These are phyloP conservation scores for Hirtodrosophila cameraria DNA, from an alignment of 2,888 invertebrate species.

Conservation along the genomic window DNA sequence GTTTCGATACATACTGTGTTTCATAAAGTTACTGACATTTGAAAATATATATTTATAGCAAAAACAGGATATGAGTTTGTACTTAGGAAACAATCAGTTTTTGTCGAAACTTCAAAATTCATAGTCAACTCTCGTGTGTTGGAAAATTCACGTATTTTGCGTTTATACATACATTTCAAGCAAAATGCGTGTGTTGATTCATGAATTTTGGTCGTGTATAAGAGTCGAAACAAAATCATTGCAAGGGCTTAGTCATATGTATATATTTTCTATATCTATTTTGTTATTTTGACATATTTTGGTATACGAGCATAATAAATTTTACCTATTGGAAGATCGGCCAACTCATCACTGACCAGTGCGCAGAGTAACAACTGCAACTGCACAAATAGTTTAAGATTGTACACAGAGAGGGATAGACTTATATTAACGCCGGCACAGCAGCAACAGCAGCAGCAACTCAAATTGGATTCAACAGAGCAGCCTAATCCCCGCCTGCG, in stretches of 20 bases:
- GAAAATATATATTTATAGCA: too few relatives aligned
- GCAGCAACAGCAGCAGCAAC: constrained; percentile 29
- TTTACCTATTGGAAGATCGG: constrained; percentile 70
- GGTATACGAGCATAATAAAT: constrained; percentile 24
- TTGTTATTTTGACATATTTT: constrained; percentile 1
- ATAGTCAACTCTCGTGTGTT: too few relatives aligned
- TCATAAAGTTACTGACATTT: too few relatives aligned
- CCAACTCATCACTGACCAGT: constrained; percentile 79
- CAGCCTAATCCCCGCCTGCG: constrained; percentile 40
- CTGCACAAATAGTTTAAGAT: constrained; percentile 67
- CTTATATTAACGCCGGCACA: constrained; percentile 69
- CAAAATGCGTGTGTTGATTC: too few relatives aligned
- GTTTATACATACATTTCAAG: too few relatives aligned
- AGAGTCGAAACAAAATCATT: too few relatives aligned
- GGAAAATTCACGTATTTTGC: too few relatives aligned
- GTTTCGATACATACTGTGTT: too few relatives aligned
- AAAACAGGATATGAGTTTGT: too few relatives aligned
- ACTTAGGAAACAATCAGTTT: too few relatives aligned
- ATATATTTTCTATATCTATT: not conserved
- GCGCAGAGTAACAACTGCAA: constrained; percentile 72
- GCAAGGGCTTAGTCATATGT: constrained; percentile 36
- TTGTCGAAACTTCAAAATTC: too few relatives aligned
- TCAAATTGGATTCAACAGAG: constrained; percentile 4
- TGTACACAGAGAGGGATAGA: constrained; percentile 82
- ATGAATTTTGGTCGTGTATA: too few relatives aligned